A percentile compares a stretch with the other conserved stretches of the same genome.
These are phyloP conservation scores for Taurulus bubalis DNA, from an alignment of 2,113 vertebrate genomes.

Conservation along the genomic window DNA sequence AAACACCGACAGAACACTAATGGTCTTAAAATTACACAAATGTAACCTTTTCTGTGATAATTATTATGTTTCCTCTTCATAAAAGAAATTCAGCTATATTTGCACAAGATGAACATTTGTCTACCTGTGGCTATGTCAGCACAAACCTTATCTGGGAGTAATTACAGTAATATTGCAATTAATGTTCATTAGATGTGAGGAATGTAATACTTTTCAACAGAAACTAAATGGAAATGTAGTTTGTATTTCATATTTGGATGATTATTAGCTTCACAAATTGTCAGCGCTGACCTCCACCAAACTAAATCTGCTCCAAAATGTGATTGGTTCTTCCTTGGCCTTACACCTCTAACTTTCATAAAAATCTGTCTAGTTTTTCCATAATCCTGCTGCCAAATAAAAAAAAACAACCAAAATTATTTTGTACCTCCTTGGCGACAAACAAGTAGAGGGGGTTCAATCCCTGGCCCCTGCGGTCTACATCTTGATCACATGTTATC, in stretches of 20 bases:
- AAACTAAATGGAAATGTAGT: not conserved
- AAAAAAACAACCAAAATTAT: not conserved
- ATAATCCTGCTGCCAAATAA: not conserved
- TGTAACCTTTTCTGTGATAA: not conserved
- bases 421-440: not conserved
- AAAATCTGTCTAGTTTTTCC: not conserved
- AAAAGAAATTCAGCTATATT: not conserved
- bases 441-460: no score
- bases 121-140: not conserved
- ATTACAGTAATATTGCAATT: not conserved
- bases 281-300: not conserved
- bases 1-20: constrained; percentile 48
- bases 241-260: not conserved
- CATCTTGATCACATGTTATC: no score
- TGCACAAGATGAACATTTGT: not conserved
- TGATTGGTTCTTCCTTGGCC: not conserved
- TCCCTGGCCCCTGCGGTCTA: no score
- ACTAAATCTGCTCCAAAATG: not conserved
- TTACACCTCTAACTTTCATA: not conserved
- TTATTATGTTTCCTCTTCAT: not conserved
- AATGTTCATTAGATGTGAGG: not conserved
- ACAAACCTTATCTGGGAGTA: no score
- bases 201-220: not conserved
- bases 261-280: not conserved
- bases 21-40: constrained; percentile 10